phyloP scores from a whole-genome alignment of 2,888 invertebrate species.

The Acronicta psi region DNA sequence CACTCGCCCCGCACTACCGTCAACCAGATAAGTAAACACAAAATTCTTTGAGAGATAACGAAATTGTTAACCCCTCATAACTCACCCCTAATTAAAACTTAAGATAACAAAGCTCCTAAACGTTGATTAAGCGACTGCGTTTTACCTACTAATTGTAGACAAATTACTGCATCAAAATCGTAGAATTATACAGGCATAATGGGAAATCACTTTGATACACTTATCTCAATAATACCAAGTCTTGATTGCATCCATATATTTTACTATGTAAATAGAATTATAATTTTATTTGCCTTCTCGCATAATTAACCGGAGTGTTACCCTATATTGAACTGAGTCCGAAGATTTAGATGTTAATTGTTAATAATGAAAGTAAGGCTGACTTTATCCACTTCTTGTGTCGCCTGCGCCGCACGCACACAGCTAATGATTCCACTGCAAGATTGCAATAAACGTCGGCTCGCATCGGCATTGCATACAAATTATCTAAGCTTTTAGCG shows the following conservation, averaged over 20 bases:
- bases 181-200: constrained; percentile 23
- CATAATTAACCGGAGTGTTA: constrained; percentile 39
- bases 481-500: constrained; percentile 71
- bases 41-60: constrained; percentile 60
- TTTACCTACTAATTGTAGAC: constrained; percentile 20
- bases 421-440: constrained; percentile 67
- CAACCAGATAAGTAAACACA: constrained; percentile 57
- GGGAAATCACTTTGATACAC: constrained; percentile 36
- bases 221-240: constrained; percentile 34
- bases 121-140: constrained; percentile 13
- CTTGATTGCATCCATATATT: constrained; percentile 31
- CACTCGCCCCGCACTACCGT: constrained; percentile 60
- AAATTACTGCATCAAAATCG: constrained; percentile 8
- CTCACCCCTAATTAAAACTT: constrained; percentile 55
- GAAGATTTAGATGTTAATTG: constrained; percentile 61
- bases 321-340: constrained; percentile 33
- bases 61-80: constrained; percentile 50
- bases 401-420: constrained; percentile 53
- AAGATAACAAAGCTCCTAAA: constrained; percentile 44
- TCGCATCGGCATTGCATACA: constrained; percentile 76
- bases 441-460: constrained; percentile 73
- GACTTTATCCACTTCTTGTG: constrained; percentile 52
- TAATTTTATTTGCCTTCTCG: constrained; percentile 44
- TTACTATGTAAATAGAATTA: constrained; percentile 52
- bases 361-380: constrained; percentile 57